Evolutionary conservation across 2,797 vertebrate genomes (phyloP).

Genomic region (Pteropus rufus): DNA sequence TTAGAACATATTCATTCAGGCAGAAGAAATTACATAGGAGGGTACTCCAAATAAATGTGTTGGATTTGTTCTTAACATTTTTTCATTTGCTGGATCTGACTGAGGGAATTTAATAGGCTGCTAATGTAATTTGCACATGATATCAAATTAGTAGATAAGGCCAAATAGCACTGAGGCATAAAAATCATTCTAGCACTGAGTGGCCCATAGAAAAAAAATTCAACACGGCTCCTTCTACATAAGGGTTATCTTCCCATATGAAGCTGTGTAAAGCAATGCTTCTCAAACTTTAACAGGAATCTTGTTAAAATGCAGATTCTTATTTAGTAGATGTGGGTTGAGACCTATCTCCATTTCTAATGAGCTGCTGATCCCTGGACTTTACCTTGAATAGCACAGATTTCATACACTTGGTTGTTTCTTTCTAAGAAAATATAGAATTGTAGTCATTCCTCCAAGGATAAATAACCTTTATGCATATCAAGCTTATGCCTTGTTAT

Average conservation of each 20-base stretch:
- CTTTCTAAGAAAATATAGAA: conserved; percentile 37
- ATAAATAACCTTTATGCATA: not conserved
- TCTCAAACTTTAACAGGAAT: not conserved
- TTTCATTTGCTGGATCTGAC: conserved; percentile 51
- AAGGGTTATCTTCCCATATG: not conserved
- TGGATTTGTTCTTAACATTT: conserved; percentile 47
- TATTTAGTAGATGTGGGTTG: not conserved
- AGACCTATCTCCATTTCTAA: not conserved
- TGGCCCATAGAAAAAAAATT: conserved; percentile 38
- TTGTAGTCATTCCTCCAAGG: not conserved
- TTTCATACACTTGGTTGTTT: not conserved
- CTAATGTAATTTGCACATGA: conserved; percentile 54
- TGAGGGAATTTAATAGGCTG: conserved; percentile 57
- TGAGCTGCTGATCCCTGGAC: not conserved
- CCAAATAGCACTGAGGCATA: conserved; percentile 45
- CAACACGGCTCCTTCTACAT: not conserved
- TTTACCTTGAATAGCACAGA: not conserved
- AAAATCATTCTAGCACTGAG: conserved; percentile 43
- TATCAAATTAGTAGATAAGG: conserved; percentile 57
- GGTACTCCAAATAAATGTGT: conserved; percentile 48
- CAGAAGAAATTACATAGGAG: conserved; percentile 59
- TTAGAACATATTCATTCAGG: conserved; percentile 40
- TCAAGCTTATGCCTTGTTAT: not conserved
- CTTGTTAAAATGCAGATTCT: not conserved
- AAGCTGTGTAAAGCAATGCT: not conserved